Evolutionary conservation across 2,113 vertebrate genomes (phyloP), one percentile per base, ranked within the genome.

Genomic region (Menidia beryllina): DNA sequence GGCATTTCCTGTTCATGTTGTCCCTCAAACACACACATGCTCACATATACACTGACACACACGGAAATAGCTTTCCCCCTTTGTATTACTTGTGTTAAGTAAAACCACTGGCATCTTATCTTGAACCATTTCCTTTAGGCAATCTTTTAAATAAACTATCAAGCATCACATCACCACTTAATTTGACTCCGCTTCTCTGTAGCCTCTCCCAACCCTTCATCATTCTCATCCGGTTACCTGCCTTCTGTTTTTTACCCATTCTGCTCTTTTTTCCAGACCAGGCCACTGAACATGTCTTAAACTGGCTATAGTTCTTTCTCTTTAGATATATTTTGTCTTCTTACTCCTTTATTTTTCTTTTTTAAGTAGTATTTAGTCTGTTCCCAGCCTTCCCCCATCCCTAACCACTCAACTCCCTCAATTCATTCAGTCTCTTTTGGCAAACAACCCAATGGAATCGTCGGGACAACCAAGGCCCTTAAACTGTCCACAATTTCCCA

Each of bases 1-100:
- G 89, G 89, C 78, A 91, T 91, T 91, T 91, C 89, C 90, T 90
- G 85, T 74, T 47, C 72, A 79, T 70, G 34, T 48, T 77, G 71
- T 83, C 71, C 47, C 50, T 66, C 64, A 69, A n/a, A 71, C 55
- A 66, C 55, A 75, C 41, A 48, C 72, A 73, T 36, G 56, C 51
- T 66, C 64, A 69, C 23, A 71, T 51, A 66, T 51, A 75, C 41
- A 48, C 72, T 70, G 27, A 56, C 51, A 72, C 61, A 69, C 55
- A 60, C 41, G 36, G 14, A 39, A 60, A 61, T 10, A 68, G 38
- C 49, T 41, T 60, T 51, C 56, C 34, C 27, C 30, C 45, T 53
- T 63, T 43, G 48, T 52, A 58, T 67, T 53, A 56, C 56, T 58
- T 53, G 64, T 71, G 72, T 79, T 62, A 74, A 81, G 75, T 69